Evolutionary conservation across 2,888 invertebrate genomes (phyloP).

Genomic region (Acleris emargana): DNA sequence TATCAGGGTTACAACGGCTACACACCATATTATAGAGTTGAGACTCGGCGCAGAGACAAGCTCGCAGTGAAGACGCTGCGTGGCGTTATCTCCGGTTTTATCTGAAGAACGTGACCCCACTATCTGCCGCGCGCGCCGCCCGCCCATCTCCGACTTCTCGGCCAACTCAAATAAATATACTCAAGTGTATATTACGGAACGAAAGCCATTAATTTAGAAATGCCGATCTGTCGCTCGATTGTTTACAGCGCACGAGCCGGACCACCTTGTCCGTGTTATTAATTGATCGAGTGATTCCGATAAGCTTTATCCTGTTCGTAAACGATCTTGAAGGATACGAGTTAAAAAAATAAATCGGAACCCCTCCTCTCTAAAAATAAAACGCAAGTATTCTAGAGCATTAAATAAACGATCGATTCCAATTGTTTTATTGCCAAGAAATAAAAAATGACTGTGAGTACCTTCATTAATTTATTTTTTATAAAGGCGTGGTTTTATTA

Average conservation of each 20-base stretch:
- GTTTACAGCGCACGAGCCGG: constrained; percentile 64
- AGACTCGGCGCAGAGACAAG: constrained; percentile 64
- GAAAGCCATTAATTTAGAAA: constrained; percentile 74
- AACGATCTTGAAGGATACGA: constrained; percentile 56
- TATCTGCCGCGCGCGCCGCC: constrained; percentile 68
- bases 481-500: no score
- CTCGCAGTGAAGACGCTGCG: constrained; percentile 68
- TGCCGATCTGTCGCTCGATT: constrained; percentile 72
- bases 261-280: constrained; percentile 77
- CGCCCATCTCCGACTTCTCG: constrained; percentile 68
- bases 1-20: constrained; percentile 28
- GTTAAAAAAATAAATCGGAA: constrained; percentile 24
- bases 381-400: background rate
- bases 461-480: no score
- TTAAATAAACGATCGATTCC: background rate
- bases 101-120: constrained; percentile 79
- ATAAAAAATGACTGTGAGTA: no score
- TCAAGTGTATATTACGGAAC: constrained; percentile 48
- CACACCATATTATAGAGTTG: constrained; percentile 26
- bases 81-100: constrained; percentile 70
- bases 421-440: background rate
- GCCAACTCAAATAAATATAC: constrained; percentile 61
- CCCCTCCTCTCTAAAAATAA: background rate
- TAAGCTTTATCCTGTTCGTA: constrained; percentile 46
- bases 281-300: constrained; percentile 69